A percentile compares a stretch with the other conserved stretches of the same genome.
Evolutionary conservation across 2,797 vertebrate species (phyloP).

Genomic region (Helarctos malayanus): DNA sequence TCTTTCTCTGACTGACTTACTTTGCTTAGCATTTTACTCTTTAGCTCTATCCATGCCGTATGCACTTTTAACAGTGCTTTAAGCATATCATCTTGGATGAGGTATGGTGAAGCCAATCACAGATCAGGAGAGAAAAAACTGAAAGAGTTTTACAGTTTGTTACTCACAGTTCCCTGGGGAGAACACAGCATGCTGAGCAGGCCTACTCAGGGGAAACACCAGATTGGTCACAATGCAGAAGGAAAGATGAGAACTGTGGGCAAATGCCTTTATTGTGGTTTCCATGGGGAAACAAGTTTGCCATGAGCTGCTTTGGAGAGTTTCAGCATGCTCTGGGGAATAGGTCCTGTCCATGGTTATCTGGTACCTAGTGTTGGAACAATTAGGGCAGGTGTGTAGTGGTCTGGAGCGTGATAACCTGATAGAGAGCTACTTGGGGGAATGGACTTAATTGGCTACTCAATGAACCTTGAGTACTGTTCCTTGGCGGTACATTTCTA

Average conservation of each 20-base stretch:
- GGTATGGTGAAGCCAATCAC: not conserved
- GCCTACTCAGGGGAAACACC: not conserved
- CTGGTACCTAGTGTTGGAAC: not conserved
- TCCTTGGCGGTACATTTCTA: not conserved
- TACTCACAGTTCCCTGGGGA: not conserved
- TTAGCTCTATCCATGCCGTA: not conserved
- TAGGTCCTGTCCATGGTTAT: not conserved
- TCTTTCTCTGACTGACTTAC: not conserved
- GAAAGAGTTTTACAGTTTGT: not conserved
- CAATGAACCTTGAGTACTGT: not conserved
- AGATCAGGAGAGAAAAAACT: not conserved
- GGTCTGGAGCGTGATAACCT: not conserved
- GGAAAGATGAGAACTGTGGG: not conserved
- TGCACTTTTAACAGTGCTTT: not conserved
- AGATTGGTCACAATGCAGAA: not conserved
- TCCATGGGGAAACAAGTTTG: not conserved
- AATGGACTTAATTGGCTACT: not conserved
- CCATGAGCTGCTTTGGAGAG: not conserved
- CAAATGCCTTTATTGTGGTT: not conserved
- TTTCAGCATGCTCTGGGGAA: not conserved
- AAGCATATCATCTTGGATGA: not conserved
- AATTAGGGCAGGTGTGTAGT: not conserved
- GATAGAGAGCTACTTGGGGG: not conserved
- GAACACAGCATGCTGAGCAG: not conserved
- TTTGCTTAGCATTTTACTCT: not conserved